A percentile compares a stretch with the other conserved stretches of the same genome.
Conservation (phyloP, 2,113 vertebrate genomes). For the mouse (Mus musculus) region DNA sequence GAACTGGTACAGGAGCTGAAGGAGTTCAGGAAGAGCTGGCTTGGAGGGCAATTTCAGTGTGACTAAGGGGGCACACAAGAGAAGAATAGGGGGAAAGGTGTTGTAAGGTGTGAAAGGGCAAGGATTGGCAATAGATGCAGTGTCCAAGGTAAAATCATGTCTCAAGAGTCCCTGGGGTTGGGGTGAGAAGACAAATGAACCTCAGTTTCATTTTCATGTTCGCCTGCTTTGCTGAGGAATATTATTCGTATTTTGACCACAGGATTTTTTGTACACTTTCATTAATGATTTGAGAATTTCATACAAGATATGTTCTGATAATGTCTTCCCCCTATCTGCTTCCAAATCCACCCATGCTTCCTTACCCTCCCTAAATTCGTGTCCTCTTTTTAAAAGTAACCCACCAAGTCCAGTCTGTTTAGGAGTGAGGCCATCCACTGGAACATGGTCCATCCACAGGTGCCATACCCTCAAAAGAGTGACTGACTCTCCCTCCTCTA, state of each 20-base stretch:
- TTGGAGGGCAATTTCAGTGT: not conserved
- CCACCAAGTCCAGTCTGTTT: not conserved
- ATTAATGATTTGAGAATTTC: not conserved
- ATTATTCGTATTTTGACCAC: not conserved
- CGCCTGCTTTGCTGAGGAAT: not conserved
- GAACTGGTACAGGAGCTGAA: not conserved
- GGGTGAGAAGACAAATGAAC: not conserved
- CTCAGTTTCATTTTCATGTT: not conserved
- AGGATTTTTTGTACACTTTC: not conserved
- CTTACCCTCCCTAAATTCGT: not conserved
- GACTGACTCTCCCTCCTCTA: not conserved
- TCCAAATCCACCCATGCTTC: not conserved
- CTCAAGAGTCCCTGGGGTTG: not conserved
- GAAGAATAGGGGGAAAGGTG: not conserved
- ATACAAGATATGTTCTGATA: not conserved
- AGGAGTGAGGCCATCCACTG: not conserved
- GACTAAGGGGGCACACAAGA: not conserved
- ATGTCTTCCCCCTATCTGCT: not conserved
- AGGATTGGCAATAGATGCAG: not conserved
- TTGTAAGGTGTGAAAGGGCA: not conserved
- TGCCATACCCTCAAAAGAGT: not conserved
- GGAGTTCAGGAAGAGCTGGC: not conserved
- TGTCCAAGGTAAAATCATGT: not conserved
- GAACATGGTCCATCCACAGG: not conserved
- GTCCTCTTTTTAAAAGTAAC: not conserved